These are phyloP conservation scores for Tragelaphus imberbis DNA, from an alignment of 2,113 vertebrate genomes.

Conservation along the genomic window DNA sequence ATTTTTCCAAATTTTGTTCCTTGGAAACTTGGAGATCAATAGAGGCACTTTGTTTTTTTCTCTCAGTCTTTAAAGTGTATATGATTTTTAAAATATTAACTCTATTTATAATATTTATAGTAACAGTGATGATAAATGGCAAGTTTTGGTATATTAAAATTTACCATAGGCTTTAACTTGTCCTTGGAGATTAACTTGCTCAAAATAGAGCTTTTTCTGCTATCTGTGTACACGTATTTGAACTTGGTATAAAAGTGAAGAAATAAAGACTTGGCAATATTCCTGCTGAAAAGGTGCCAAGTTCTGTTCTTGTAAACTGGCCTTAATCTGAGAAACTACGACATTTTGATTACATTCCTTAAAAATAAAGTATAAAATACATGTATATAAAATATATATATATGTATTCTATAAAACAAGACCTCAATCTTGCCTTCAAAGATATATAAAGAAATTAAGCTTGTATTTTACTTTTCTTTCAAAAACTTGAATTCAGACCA, in stretches of 20 bases:
- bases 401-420: not conserved
- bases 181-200: constrained; percentile 15
- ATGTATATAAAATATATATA: not conserved
- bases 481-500: constrained; percentile 33
- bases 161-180: not conserved
- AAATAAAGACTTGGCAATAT: constrained; percentile 12
- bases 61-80: not conserved
- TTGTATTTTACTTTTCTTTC: constrained; percentile 37
- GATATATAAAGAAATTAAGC: constrained; percentile 47
- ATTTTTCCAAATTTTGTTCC: not conserved
- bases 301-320: not conserved
- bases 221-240: constrained; percentile 28
- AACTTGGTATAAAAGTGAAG: constrained; percentile 16
- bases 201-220: constrained; percentile 16
- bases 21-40: not conserved
- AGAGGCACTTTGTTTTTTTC: not conserved
- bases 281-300: not conserved
- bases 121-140: not conserved
- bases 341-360: not conserved
- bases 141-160: constrained; percentile 7
- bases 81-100: not conserved
- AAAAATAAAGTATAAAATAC: not conserved
- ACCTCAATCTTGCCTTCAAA: constrained; percentile 28
- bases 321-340: constrained; percentile 1
- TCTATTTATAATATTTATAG: constrained; percentile 9